A percentile compares a stretch with the other conserved stretches of the same genome.
These are phyloP conservation scores for Germaria angustata DNA, from an alignment of 2,888 invertebrate genomes.

Conservation along the genomic window DNA sequence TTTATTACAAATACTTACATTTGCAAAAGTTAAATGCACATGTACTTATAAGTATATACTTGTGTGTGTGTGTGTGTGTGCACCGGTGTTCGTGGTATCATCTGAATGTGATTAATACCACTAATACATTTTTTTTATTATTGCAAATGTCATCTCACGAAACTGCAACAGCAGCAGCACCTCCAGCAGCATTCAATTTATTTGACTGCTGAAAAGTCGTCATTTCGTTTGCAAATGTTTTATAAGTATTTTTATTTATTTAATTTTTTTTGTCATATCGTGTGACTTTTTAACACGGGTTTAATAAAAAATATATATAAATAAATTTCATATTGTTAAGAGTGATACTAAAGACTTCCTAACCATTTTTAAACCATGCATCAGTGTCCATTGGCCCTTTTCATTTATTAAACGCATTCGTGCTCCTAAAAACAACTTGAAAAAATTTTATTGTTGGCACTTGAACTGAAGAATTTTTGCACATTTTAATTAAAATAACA, in stretches of 20 bases:
- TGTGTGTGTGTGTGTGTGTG: neutral
- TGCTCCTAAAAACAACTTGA: neutral
- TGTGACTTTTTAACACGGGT: no score
- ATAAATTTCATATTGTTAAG: no score
- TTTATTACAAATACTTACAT: neutral
- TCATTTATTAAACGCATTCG: neutral
- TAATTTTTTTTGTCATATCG: neutral
- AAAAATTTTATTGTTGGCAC: neutral
- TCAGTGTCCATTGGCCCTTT: no score
- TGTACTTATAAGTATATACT: neutral
- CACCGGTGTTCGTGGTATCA: neutral
- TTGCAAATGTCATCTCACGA: constrained; percentile 11
- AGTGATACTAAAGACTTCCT: no score
- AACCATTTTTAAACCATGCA: neutral
- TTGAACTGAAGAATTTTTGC: neutral
- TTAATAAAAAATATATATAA: no score
- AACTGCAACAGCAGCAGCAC: neutral
- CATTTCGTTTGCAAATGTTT: neutral
- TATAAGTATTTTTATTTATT: neutral
- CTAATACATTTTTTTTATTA: constrained; percentile 30
- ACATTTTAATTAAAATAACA: neutral
- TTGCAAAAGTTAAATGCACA: neutral
- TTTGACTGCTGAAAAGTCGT: constrained; percentile 4
- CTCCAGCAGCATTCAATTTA: neutral
- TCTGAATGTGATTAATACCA: neutral